These are phyloP conservation scores for Lagocephalus sceleratus DNA, from an alignment of 2,797 vertebrate genomes.

Conservation along the genomic window DNA sequence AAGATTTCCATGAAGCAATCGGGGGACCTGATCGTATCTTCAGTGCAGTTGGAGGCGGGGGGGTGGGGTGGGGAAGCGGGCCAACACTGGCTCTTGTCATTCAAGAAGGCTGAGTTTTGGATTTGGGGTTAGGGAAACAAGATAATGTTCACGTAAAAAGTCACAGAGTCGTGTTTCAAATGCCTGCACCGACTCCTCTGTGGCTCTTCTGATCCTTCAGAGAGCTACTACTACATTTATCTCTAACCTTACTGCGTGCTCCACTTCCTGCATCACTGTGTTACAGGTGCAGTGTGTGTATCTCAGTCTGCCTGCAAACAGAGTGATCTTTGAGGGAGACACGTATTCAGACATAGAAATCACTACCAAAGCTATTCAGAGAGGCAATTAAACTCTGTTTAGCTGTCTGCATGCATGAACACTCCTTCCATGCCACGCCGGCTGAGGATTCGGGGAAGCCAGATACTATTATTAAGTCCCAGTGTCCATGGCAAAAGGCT, in stretches of 20 bases:
- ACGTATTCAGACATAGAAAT: conserved; percentile 63
- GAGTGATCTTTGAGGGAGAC: conserved; percentile 36
- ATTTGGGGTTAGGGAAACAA: conserved; percentile 62
- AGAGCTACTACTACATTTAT: conserved; percentile 50
- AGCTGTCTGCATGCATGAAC: conserved; percentile 61
- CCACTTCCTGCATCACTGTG: conserved; percentile 48
- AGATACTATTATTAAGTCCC: conserved; percentile 69
- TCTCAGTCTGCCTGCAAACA: conserved; percentile 23
- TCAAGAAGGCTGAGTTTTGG: conserved; percentile 62
- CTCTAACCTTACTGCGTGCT: conserved; percentile 50
- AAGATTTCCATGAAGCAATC: conserved; percentile 52
- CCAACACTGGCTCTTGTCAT: conserved; percentile 69
- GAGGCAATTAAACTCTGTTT: conserved; percentile 75
- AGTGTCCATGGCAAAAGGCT: conserved; percentile 54
- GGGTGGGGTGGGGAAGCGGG: conserved; percentile 20
- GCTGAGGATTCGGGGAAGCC: conserved; percentile 58
- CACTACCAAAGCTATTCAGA: conserved; percentile 68
- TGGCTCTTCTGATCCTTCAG: conserved; percentile 54
- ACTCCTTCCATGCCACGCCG: conserved; percentile 53
- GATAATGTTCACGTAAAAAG: conserved; percentile 69
- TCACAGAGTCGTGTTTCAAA: conserved; percentile 61
- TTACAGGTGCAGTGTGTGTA: conserved; percentile 31
- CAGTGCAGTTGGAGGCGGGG: conserved; percentile 18
- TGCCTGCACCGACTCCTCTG: conserved; percentile 43
- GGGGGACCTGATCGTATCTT: conserved; percentile 53